phyloP scores from a whole-genome alignment of 2,113 vertebrate genomes.

The Cisticola juncidis region DNA sequence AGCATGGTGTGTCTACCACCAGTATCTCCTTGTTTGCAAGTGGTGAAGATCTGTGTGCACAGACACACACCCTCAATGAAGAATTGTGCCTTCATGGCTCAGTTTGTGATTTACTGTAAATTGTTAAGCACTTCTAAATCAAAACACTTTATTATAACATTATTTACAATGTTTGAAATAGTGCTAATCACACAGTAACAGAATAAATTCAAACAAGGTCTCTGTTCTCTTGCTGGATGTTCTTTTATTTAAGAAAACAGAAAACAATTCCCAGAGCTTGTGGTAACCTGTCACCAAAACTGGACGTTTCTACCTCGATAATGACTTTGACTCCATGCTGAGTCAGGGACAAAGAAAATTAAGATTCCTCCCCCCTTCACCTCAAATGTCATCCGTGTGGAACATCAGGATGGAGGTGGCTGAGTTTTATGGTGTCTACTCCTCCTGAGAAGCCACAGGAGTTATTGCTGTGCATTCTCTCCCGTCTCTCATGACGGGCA shows the following conservation, averaged over 20 bases:
- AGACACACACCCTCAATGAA: background rate
- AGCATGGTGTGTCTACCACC: background rate
- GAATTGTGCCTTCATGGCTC: background rate
- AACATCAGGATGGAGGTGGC: background rate
- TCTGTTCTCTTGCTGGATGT: background rate
- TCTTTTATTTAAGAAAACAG: background rate
- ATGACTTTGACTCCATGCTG: constrained; percentile 50
- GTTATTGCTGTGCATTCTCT: constrained; percentile 20
- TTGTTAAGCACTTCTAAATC: background rate
- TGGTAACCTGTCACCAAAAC: background rate
- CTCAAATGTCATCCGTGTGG: background rate
- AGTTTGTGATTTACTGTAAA: background rate
- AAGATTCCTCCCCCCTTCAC: constrained; percentile 34
- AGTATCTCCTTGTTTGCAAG: background rate
- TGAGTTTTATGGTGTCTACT: background rate
- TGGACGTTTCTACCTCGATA: background rate
- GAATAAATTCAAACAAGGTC: background rate
- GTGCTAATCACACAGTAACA: background rate
- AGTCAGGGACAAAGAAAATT: constrained; percentile 50
- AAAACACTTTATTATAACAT: background rate
- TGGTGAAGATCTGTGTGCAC: background rate
- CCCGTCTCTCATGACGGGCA: constrained; percentile 8
- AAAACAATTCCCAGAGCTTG: background rate
- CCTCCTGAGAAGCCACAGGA: constrained; percentile 2
- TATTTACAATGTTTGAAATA: background rate